phyloP scores from a whole-genome alignment of 2,113 vertebrate species.

The Protobothrops flavoviridis region DNA sequence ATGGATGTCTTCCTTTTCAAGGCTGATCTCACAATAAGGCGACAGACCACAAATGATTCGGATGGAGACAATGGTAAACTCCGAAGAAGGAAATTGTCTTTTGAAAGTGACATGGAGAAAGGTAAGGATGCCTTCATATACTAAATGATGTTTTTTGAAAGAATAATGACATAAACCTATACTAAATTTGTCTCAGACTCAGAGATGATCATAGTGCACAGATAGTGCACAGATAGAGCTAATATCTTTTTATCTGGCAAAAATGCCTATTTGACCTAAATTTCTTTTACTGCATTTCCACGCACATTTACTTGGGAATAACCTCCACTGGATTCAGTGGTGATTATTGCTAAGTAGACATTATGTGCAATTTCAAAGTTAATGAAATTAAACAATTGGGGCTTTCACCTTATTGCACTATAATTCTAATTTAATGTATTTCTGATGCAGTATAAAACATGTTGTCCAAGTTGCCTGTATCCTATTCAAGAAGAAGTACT shows the following conservation, averaged over 20 bases:
- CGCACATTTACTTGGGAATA: neutral
- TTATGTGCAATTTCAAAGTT: neutral
- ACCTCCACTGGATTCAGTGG: neutral
- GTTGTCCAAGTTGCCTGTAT: slow-evolving; percentile 14
- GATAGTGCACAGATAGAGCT: neutral
- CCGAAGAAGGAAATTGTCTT: slow-evolving; percentile 86
- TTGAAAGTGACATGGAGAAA: slow-evolving; percentile 84
- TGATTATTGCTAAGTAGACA: neutral
- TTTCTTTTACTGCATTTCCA: neutral
- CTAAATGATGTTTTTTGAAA: neutral
- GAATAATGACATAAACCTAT: neutral
- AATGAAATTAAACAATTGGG: neutral
- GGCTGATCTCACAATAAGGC: slow-evolving; percentile 72
- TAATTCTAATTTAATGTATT: neutral
- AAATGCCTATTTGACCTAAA: neutral
- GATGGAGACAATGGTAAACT: slow-evolving; percentile 81
- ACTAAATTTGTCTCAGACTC: neutral
- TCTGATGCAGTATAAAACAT: slow-evolving; percentile 13
- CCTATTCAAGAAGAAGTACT: slow-evolving; percentile 28
- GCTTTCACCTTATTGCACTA: neutral
- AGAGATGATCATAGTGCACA: neutral
- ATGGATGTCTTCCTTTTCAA: slow-evolving; percentile 68
- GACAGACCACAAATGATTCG: slow-evolving; percentile 76
- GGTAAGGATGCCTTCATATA: slow-evolving; percentile 73
- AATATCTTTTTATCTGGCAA: neutral